Evolutionary conservation across 2,888 invertebrate species (phyloP).

Genomic region (Pristionchus exspectatus): DNA sequence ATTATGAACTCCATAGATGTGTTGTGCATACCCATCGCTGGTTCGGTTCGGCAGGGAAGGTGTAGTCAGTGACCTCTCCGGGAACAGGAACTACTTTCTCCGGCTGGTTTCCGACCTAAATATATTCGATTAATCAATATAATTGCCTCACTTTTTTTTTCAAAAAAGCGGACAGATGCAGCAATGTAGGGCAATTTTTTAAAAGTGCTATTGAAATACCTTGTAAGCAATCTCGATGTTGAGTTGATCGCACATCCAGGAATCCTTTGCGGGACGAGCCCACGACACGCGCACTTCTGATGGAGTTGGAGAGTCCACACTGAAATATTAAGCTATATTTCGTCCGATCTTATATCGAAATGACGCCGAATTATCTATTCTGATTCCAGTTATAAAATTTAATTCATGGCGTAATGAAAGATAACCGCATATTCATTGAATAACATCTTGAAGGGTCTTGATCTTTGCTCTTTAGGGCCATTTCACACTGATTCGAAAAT

Average conservation of each 20-base stretch:
- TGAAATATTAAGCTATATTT: too few species aligned
- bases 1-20: neutral
- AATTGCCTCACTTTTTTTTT: neutral
- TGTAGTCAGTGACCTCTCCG: constrained; percentile 77
- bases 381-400: too few species aligned
- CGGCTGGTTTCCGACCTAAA: constrained; percentile 70
- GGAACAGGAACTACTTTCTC: constrained; percentile 74
- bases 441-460: neutral
- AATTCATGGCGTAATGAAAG: too few species aligned
- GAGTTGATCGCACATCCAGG: constrained; percentile 78
- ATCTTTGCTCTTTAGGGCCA: neutral
- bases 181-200: neutral
- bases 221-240: constrained; percentile 77
- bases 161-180: neutral
- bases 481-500: too few species aligned
- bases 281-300: constrained; percentile 76
- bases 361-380: too few species aligned
- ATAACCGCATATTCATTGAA: too few species aligned
- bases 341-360: too few species aligned
- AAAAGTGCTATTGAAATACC: neutral
- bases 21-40: constrained; percentile 71
- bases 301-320: constrained; percentile 75
- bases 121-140: neutral
- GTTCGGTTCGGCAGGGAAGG: constrained; percentile 78
- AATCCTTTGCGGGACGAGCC: constrained; percentile 77